phyloP scores from a whole-genome alignment of 30 jellyfish, hydroid and myxozoan species.

The Clytia hemisphaerica region DNA sequence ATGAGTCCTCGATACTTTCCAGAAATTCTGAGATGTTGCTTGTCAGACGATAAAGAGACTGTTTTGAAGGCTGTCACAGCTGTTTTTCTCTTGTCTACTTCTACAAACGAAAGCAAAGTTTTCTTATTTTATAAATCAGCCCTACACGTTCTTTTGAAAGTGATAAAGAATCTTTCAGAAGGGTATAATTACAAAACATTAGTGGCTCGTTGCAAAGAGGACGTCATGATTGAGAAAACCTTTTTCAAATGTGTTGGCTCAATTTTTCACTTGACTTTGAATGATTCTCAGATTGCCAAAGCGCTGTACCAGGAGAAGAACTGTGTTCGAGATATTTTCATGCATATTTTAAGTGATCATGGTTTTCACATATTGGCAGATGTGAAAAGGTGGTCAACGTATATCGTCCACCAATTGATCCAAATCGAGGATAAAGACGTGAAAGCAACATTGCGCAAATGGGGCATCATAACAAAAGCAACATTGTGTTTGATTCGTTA shows the following conservation, averaged over 20 bases:
- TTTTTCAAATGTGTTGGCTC: slow-evolving; percentile 46
- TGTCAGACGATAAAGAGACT: slow-evolving; percentile 15
- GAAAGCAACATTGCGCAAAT: slow-evolving; percentile 46
- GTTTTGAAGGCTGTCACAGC: slow-evolving; percentile 53
- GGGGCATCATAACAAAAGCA: slow-evolving; percentile 53
- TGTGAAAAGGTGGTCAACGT: slow-evolving; percentile 40
- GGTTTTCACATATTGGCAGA: slow-evolving; percentile 42
- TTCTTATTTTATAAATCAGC: slow-evolving; percentile 5
- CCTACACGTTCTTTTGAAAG: slow-evolving; percentile 13
- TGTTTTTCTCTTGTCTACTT: slow-evolving; percentile 32
- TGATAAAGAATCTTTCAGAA: slow-evolving; percentile 44
- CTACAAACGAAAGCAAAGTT: slow-evolving; percentile 33
- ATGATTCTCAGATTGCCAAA: slow-evolving; percentile 13
- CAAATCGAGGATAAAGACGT: slow-evolving; percentile 34
- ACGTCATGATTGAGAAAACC: slow-evolving; percentile 36
- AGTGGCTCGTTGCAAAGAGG: slow-evolving; percentile 32
- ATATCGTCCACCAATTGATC: slow-evolving; percentile 51
- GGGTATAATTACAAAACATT: slow-evolving; percentile 39
- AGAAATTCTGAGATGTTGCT: slow-evolving; percentile 25
- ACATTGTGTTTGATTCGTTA: slow-evolving; percentile 52
- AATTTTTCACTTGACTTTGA: slow-evolving; percentile 38
- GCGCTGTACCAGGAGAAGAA: slow-evolving; percentile 34
- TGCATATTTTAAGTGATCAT: slow-evolving; percentile 58
- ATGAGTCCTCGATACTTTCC: slow-evolving; percentile 20
- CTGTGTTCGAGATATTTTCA: slow-evolving; percentile 35